Conservation (phyloP, 2,113 vertebrate genomes). For the Apteryx owenii region DNA sequence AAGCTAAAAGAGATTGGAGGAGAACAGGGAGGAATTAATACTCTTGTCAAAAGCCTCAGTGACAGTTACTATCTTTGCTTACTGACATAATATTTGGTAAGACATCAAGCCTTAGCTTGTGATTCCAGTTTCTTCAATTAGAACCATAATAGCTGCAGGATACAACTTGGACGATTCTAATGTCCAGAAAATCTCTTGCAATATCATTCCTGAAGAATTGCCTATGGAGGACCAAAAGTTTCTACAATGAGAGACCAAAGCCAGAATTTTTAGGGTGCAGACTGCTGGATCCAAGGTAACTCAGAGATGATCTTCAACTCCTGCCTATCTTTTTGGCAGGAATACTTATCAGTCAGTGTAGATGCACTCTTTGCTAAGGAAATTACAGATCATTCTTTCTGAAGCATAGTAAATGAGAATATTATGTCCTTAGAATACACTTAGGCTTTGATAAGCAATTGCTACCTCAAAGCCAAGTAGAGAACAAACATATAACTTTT, state of each 20-base stretch:
- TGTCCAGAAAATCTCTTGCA: neutral
- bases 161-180: neutral
- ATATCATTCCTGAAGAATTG: neutral
- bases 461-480: neutral
- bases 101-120: neutral
- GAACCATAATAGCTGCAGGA: neutral
- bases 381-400: neutral
- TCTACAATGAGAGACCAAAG: neutral
- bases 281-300: neutral
- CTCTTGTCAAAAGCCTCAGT: neutral
- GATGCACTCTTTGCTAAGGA: neutral
- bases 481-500: neutral
- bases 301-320: neutral
- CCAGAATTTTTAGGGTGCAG: neutral
- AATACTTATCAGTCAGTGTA: neutral
- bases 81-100: neutral
- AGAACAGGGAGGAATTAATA: neutral
- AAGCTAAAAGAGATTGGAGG: neutral
- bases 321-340: neutral
- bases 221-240: neutral
- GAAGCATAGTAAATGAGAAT: neutral
- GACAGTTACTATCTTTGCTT: neutral
- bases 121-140: neutral
- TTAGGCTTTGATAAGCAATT: neutral
- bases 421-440: neutral